Percentiles rank a stretch among this genome's conserved stretches.
Evolutionary conservation across 1,140 invertebrate genomes (phyloP).

Genomic region (Penaeus vannamei): DNA sequence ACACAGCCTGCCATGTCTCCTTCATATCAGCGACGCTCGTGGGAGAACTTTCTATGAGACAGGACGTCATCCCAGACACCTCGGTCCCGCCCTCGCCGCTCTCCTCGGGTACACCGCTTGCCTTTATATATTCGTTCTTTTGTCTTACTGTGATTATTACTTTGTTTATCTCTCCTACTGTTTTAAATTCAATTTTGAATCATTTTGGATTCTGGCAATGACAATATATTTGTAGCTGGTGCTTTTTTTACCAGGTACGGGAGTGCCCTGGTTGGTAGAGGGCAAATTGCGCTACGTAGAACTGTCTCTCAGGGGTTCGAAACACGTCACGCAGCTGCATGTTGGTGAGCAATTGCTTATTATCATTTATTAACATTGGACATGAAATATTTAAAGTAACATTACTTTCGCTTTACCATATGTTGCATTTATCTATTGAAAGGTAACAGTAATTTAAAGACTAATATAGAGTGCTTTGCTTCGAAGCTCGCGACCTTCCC

Average conservation of each 20-base stretch:
- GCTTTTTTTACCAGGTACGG: conserved; percentile 43
- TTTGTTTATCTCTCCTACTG: too few relatives aligned
- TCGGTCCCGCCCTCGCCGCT: conserved; percentile 59
- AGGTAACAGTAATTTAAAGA: too few relatives aligned
- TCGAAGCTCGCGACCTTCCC: conserved; percentile 42
- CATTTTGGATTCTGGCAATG: too few relatives aligned
- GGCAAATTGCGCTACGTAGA: conserved; percentile 63
- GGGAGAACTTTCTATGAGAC: conserved; percentile 42
- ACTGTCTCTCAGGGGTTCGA: conserved; percentile 57
- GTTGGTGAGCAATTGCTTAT: conserved; percentile 39
- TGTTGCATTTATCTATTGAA: too few relatives aligned
- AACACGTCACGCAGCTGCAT: conserved; percentile 63
- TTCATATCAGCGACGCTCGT: conserved; percentile 54
- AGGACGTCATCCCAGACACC: conserved; percentile 59
- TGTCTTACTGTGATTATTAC: neutral
- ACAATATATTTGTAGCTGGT: too few relatives aligned
- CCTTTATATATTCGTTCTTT: neutral
- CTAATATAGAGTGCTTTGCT: too few relatives aligned
- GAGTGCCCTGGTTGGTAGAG: conserved; percentile 59
- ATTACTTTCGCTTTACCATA: too few relatives aligned
- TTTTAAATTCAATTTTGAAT: too few relatives aligned
- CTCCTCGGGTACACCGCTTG: neutral
- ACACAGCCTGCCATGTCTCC: conserved; percentile 65
- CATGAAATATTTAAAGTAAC: too few relatives aligned
- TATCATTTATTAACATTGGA: too few relatives aligned